Percentiles rank a stretch among this genome's conserved stretches.
Conservation (phyloP, 2,113 vertebrate species). For the Callipepla californica region DNA sequence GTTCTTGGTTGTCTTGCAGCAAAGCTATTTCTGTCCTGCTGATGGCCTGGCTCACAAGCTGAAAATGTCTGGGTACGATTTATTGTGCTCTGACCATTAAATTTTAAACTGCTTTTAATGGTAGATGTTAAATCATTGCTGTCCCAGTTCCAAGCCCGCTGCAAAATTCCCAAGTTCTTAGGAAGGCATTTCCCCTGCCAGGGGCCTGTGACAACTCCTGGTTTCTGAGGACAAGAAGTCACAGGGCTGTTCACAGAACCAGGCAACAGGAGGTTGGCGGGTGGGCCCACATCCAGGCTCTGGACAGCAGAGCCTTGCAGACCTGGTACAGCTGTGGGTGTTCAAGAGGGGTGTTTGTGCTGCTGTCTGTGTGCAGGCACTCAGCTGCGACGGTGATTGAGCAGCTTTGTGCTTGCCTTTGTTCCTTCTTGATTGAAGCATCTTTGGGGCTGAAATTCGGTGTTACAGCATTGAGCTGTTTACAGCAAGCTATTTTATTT, state of each 20-base stretch:
- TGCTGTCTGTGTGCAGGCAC: neutral
- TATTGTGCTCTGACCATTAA: conserved; percentile 39
- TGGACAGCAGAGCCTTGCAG: conserved; percentile 11
- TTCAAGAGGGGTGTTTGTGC: neutral
- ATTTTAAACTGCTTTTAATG: conserved; percentile 60
- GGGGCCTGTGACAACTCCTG: neutral
- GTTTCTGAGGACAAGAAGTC: neutral
- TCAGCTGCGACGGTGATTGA: neutral
- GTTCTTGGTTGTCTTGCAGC: neutral
- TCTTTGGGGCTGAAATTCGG: conserved; percentile 25
- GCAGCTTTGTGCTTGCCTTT: conserved; percentile 20
- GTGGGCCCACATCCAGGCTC: neutral
- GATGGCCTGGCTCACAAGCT: conserved; percentile 15
- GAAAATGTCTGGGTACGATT: conserved; percentile 25
- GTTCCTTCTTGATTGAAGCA: neutral
- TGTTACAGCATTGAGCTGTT: conserved; percentile 3
- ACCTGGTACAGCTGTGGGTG: neutral
- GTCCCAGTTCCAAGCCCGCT: conserved; percentile 6
- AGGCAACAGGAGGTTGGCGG: neutral
- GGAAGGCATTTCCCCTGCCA: neutral
- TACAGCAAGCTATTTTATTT: conserved; percentile 38
- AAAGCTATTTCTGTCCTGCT: conserved; percentile 30
- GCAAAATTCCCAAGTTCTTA: conserved; percentile 17
- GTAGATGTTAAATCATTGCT: conserved; percentile 52
- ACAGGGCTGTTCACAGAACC: neutral